Evolutionary conservation across 2,888 invertebrate genomes (phyloP), one percentile per base, ranked within the genome.

Genomic region (Spodoptera picta): DNA sequence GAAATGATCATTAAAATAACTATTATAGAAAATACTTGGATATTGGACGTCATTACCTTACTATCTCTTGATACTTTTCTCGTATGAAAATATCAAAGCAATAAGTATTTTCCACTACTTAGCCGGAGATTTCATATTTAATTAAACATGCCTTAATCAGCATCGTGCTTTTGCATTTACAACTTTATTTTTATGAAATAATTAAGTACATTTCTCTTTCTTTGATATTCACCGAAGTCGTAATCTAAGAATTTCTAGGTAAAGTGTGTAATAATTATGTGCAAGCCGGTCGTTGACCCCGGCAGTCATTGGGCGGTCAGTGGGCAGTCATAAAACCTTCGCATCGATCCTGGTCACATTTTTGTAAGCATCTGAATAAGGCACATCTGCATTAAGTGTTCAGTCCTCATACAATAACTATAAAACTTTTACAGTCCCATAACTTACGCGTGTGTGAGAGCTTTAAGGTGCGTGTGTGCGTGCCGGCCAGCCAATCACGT

Each of bases 371-470:
- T 64, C 68, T 53, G 65, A 63, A 76, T 75, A 75, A 77, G 71
- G 45, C 61, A 75, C 76, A 78, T 73, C 65, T 72, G 65, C 71
- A 73, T 75, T 77, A 79, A 70, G 81, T 81, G 81, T 79, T 68
- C 69, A 70, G n/a, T 73, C 75, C 75, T 69, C 66, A 75, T 69
- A 65, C 68, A 71, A 77, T 72, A 65, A 79, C 85, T 80, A 84
- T 89, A 89, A 92, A 92, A 87, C 48, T 82, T 91, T 91, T 89
- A 91, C 81, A 84, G 87, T 86, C 87, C 80, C 83, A 87, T 90
- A 88, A 90, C 84, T 86, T 86, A 44, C 77, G 76, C 64, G 59
- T 78, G 82, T 81, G 75, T 76, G 79, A 36, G 52, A 56, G 31
- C 69, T 61, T 65, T 73, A 74, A 63, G 63, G 60, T 62, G 51